These are phyloP conservation scores for Andrena cerasifolii DNA, from an alignment of 1,140 invertebrate species.

Conservation along the genomic window DNA sequence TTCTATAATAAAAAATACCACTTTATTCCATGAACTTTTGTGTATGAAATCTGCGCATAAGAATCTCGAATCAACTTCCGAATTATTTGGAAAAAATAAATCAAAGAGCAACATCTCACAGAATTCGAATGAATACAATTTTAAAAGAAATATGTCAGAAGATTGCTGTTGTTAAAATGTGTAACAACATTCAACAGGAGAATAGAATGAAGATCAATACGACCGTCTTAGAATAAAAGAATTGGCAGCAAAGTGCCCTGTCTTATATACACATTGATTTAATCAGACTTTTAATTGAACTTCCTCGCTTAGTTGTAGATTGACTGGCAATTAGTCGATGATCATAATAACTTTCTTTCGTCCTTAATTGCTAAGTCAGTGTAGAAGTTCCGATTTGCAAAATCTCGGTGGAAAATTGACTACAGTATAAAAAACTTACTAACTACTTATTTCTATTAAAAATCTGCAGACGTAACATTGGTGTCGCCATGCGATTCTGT, in stretches of 20 bases:
- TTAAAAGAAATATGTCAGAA: not conserved
- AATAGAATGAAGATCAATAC: not conserved
- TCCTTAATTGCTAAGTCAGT: not conserved
- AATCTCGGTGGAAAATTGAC: conserved; percentile 29
- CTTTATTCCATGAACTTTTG: not conserved
- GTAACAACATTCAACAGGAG: not conserved
- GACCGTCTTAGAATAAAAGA: not conserved
- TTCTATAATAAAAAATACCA: not conserved
- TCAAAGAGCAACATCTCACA: too few relatives aligned
- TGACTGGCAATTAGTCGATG: not conserved
- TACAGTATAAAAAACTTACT: conserved; percentile 41
- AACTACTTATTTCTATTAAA: conserved; percentile 22
- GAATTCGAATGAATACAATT: not conserved
- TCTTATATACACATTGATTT: not conserved
- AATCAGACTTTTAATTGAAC: conserved; percentile 4
- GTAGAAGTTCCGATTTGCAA: conserved; percentile 1
- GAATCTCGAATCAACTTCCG: not conserved
- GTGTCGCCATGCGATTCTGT: conserved; percentile 19
- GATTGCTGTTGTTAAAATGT: not conserved
- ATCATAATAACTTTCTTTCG: conserved; percentile 8
- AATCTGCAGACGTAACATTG: conserved; percentile 12
- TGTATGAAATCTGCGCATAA: not conserved
- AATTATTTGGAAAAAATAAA: too few relatives aligned
- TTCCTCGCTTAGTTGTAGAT: not conserved
- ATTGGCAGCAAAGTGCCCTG: not conserved